Conservation (phyloP, 2,113 vertebrate species). For the Ctenodactylus gundi region DNA sequence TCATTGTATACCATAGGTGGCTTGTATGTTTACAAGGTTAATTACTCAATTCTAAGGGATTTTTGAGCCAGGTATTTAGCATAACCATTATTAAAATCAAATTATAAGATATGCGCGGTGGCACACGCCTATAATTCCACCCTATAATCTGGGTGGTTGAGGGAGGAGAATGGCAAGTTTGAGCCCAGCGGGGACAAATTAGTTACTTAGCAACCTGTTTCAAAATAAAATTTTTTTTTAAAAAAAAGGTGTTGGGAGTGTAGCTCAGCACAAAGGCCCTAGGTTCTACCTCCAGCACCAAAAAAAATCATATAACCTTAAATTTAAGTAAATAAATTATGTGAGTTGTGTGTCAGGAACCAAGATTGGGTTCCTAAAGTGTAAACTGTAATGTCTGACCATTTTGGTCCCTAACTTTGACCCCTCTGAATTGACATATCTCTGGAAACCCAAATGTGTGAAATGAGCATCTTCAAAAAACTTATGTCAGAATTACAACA, state of each 20-base stretch:
- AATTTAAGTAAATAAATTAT: too few relatives aligned
- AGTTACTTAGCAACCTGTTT: neutral
- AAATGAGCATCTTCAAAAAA: too few relatives aligned
- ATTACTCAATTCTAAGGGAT: neutral
- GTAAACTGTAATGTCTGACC: too few relatives aligned
- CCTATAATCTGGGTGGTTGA: neutral
- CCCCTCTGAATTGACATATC: too few relatives aligned
- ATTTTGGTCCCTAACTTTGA: too few relatives aligned
- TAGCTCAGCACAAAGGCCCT: neutral
- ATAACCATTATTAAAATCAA: constrained; percentile 12
- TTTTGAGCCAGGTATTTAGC: constrained; percentile 45
- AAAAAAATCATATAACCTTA: too few relatives aligned
- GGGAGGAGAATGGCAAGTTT: neutral
- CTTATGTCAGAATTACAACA: too few relatives aligned
- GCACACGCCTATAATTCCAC: neutral
- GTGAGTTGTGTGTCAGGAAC: too few relatives aligned
- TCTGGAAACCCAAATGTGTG: too few relatives aligned
- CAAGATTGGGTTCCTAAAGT: too few relatives aligned
- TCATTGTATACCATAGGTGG: neutral
- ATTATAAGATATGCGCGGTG: neutral
- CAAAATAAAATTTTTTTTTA: neutral
- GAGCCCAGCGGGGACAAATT: neutral
- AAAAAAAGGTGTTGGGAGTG: neutral
- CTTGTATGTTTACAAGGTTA: neutral
- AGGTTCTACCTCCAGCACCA: neutral